Evolutionary conservation across 2,113 vertebrate species (phyloP).

Genomic region (Otus sunia): DNA sequence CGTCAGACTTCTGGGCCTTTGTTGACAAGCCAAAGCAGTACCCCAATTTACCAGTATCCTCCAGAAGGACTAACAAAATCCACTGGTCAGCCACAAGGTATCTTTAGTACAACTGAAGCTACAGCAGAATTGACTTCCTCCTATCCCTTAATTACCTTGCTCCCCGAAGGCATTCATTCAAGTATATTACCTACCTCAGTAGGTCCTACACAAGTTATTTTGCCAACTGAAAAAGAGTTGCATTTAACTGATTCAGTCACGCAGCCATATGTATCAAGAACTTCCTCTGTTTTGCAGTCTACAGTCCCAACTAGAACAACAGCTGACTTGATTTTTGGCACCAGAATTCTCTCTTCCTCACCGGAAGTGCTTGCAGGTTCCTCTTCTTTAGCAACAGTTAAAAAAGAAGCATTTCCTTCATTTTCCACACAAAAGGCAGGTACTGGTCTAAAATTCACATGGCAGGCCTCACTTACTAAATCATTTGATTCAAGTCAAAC

Average conservation of each 20-base stretch:
- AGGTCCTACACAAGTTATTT: neutral
- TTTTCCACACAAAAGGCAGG: conserved; percentile 11
- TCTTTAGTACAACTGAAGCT: neutral
- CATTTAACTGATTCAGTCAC: neutral
- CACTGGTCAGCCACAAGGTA: neutral
- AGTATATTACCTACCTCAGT: neutral
- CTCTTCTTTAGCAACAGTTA: neutral
- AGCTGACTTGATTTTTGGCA: neutral
- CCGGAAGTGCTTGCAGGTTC: neutral
- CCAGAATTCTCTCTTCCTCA: neutral
- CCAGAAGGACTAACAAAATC: neutral
- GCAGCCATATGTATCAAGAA: neutral
- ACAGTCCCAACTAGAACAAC: neutral
- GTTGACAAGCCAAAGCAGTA: conserved; percentile 35
- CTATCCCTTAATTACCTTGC: neutral
- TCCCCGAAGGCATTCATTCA: neutral
- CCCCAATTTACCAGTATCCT: neutral
- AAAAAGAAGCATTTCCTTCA: neutral
- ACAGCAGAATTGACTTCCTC: neutral
- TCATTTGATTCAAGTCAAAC: neutral
- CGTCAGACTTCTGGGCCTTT: conserved; percentile 29
- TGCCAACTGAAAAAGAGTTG: neutral
- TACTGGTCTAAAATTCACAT: neutral
- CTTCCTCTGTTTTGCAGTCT: neutral
- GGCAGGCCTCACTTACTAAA: neutral